phyloP scores from a whole-genome alignment of 2,888 invertebrate genomes.

The Ceriagrion tenellum region DNA sequence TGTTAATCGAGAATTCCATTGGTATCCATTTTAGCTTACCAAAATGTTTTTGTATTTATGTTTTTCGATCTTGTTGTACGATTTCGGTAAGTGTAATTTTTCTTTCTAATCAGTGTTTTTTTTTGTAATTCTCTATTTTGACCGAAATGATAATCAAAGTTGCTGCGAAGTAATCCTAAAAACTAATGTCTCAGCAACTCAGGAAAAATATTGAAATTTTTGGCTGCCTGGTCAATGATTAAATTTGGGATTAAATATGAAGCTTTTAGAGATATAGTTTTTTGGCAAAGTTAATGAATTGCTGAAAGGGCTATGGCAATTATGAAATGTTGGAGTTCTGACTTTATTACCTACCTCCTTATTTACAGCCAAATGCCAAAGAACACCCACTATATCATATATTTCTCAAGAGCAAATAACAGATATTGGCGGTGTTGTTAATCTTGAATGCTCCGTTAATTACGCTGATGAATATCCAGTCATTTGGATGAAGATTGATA shows the following conservation, averaged over 20 bases:
- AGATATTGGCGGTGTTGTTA: constrained; percentile 93
- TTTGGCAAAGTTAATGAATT: too few species aligned
- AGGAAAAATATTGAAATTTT: neutral
- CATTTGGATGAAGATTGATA: constrained; percentile 87
- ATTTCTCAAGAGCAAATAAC: constrained; percentile 95
- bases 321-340: neutral
- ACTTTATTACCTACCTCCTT: constrained; percentile 68
- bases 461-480: constrained; percentile 92
- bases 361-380: constrained; percentile 81
- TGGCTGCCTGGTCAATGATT: neutral
- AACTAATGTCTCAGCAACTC: neutral
- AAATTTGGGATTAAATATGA: too few species aligned
- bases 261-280: too few species aligned
- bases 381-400: constrained; percentile 93
- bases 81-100: neutral
- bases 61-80: neutral
- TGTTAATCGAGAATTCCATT: neutral
- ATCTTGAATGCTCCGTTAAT: constrained; percentile 93
- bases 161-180: neutral
- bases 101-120: neutral
- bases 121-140: neutral
- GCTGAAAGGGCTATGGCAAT: neutral
- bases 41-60: neutral
- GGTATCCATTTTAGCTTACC: neutral
- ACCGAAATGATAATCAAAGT: neutral